These are phyloP conservation scores for Gallinago stenura DNA, from an alignment of 2,797 vertebrate genomes.

Conservation along the genomic window DNA sequence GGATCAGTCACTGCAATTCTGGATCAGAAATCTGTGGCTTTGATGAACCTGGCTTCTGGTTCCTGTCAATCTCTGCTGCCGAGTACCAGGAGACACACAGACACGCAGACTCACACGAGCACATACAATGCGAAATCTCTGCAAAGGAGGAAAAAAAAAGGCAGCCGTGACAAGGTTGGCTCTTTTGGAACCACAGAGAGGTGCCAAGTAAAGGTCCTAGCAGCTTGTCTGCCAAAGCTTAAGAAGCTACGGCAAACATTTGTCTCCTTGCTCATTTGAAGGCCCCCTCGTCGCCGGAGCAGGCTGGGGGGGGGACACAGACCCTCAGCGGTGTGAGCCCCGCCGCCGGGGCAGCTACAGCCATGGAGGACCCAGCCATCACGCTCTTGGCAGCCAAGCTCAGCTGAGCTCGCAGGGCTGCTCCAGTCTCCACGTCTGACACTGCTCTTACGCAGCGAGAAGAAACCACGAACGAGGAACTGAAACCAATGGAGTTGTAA, in stretches of 20 bases:
- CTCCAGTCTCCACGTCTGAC: neutral
- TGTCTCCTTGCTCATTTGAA: slow-evolving; percentile 63
- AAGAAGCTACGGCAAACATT: slow-evolving; percentile 48
- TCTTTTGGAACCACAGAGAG: slow-evolving; percentile 65
- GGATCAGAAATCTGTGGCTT: slow-evolving; percentile 76
- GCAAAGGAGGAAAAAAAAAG: slow-evolving; percentile 6
- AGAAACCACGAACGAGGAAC: accelerated
- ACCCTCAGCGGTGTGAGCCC: neutral
- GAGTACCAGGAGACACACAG: slow-evolving; percentile 41
- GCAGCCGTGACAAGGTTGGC: slow-evolving; percentile 61
- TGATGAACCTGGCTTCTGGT: slow-evolving; percentile 78
- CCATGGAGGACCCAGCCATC: accelerated
- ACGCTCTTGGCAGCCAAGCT: neutral
- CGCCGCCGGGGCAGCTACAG: accelerated
- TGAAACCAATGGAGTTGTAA: neutral
- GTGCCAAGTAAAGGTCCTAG: slow-evolving; percentile 60
- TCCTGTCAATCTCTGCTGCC: slow-evolving; percentile 69
- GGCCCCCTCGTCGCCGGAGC: neutral
- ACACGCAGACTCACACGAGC: neutral
- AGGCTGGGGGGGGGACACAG: neutral
- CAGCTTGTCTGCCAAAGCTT: slow-evolving; percentile 54
- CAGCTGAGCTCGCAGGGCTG: accelerated
- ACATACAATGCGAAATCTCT: neutral
- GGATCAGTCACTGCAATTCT: slow-evolving; percentile 72
- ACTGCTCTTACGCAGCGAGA: neutral